Evolutionary conservation across 1,140 invertebrate species (phyloP), one percentile per base, ranked within the genome.

Genomic region (Physella acuta): DNA sequence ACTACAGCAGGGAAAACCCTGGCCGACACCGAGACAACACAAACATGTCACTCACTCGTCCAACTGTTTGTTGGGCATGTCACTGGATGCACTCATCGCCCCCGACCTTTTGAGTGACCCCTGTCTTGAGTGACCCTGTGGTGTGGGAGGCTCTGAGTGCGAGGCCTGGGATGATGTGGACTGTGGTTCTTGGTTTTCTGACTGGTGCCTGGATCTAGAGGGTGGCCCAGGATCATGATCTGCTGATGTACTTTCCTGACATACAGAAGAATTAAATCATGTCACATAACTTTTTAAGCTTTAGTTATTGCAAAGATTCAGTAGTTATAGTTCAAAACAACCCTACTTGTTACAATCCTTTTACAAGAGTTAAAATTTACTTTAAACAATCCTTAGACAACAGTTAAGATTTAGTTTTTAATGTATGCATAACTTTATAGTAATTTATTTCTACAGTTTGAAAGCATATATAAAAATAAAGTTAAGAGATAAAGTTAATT

Each of bases 221-320:
- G 59, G 68, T 26, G 69, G 72, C 11, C 61, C 61, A 31, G 52
- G 34, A 36, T 64, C 73, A 34, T 87, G 83, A 39, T 88, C 72
- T 20, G 79, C 76, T 28, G 79, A 82, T 33, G 80, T 84, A 59
- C 80, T 82, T 68, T 84, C 81, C 66, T 68, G 36, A 5, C 1
- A 59, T 17, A 37, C 61, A 36, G 49, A n/a, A n/a, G n/a, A n/a
- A n/a, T n/a, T 44, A 44, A 44, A 44, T 20, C 8, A 44, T 44
- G 39, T 44, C 39, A 44, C 39, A n/a, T n/a, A n/a, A n/a, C n/a
- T n/a, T n/a, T n/a, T n/a, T n/a, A n/a, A n/a, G n/a, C n/a, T n/a
- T n/a, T n/a, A n/a, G n/a, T n/a, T n/a, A n/a, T n/a, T n/a, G n/a
- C n/a, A n/a, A n/a, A n/a, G n/a, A n/a, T n/a, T n/a, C n/a, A n/a